Conservation (phyloP, 2,113 vertebrate genomes). For the Plectropomus leopardus region DNA sequence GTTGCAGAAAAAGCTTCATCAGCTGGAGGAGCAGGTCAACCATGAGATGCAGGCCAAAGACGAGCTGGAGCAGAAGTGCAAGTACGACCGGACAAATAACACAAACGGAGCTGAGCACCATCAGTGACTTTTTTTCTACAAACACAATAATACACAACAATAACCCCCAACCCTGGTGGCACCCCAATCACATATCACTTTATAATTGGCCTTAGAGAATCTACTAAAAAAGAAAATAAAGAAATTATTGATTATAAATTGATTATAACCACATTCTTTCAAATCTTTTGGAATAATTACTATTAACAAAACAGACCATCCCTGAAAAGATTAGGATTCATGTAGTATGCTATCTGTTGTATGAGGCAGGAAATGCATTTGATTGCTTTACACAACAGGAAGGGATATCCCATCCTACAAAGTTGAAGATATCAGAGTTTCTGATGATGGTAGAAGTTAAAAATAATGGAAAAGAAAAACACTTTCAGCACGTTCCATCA, state of each 20-base stretch:
- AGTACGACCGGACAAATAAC: slow-evolving; percentile 78
- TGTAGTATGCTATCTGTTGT: neutral
- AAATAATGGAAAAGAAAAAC: neutral
- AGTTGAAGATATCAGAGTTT: slow-evolving; percentile 5
- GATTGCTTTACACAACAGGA: neutral
- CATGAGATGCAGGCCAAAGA: slow-evolving; percentile 95
- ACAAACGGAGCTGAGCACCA: neutral
- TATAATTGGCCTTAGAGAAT: no score
- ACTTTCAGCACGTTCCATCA: neutral
- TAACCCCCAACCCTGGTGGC: no score
- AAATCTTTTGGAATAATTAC: neutral
- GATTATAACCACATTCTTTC: neutral
- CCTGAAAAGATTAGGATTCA: neutral
- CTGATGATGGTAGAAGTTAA: neutral
- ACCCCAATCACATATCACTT: no score
- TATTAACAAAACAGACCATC: no score
- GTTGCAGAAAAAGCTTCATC: slow-evolving; percentile 90
- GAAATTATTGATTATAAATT: no score
- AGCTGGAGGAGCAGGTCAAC: slow-evolving; percentile 91
- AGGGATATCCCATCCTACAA: neutral
- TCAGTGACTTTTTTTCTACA: neutral
- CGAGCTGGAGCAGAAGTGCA: slow-evolving; percentile 94
- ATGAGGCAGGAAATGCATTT: neutral
- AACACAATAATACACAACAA: no score
- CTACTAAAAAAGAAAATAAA: no score